Percentiles rank a stretch among this genome's conserved stretches.
phyloP scores from a whole-genome alignment of 2,888 invertebrate genomes.

The Agriopis leucophaearia region DNA sequence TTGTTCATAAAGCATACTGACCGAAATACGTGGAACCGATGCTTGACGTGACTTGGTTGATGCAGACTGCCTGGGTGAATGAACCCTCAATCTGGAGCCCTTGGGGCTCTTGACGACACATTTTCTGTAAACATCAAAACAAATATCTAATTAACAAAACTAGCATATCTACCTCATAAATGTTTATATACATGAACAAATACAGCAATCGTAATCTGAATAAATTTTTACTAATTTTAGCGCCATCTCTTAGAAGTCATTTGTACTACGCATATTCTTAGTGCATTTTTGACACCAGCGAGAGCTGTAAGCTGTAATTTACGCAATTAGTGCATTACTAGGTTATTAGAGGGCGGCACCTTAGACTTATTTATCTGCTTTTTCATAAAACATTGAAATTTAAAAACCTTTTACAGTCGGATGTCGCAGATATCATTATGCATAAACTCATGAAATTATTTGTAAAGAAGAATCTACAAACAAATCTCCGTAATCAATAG shows the following conservation, averaged over 20 bases:
- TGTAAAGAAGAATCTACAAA: too few species aligned
- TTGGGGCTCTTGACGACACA: slow-evolving; percentile 75
- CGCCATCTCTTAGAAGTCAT: slow-evolving; percentile 58
- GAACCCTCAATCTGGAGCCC: slow-evolving; percentile 58
- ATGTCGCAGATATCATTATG: too few species aligned
- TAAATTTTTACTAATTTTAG: slow-evolving; percentile 29
- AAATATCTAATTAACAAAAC: slow-evolving; percentile 38
- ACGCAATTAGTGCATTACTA: neutral
- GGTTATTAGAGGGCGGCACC: neutral
- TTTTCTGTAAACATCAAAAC: slow-evolving; percentile 71
- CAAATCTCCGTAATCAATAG: too few species aligned
- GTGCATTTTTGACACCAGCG: neutral
- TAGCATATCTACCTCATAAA: too few species aligned
- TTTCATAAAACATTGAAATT: too few species aligned
- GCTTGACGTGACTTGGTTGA: slow-evolving; percentile 74
- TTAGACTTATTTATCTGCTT: too few species aligned
- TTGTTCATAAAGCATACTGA: slow-evolving; percentile 77
- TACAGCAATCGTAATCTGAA: too few species aligned
- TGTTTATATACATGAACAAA: too few species aligned
- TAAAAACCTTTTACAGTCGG: too few species aligned
- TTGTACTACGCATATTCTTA: slow-evolving; percentile 14
- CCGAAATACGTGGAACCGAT: slow-evolving; percentile 80
- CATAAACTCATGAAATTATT: too few species aligned
- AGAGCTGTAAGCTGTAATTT: neutral
- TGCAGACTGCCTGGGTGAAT: slow-evolving; percentile 65